phyloP scores from a whole-genome alignment of 2,888 invertebrate genomes.

The Megalurothrips usitatus region DNA sequence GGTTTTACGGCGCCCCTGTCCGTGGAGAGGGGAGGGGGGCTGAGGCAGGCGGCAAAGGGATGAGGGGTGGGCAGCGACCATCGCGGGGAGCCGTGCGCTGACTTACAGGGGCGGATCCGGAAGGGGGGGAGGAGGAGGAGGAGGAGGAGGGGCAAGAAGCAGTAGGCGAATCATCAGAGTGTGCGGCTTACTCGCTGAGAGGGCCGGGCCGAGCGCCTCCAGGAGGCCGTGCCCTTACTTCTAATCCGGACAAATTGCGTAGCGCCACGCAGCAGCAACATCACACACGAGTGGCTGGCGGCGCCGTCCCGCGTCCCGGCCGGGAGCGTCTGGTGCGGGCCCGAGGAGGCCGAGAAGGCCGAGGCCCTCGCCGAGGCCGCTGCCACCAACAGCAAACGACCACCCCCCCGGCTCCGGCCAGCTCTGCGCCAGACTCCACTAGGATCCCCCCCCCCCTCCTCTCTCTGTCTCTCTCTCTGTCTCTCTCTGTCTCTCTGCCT shows the following conservation, averaged over 20 bases:
- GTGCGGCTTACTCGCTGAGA: background rate
- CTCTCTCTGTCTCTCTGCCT: too few relatives aligned
- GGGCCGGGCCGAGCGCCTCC: background rate
- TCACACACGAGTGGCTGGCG: background rate
- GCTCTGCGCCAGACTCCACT: background rate
- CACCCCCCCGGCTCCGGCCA: background rate
- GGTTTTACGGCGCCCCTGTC: background rate
- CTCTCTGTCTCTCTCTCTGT: too few relatives aligned
- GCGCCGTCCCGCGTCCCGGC: too few relatives aligned
- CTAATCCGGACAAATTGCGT: constrained; percentile 24
- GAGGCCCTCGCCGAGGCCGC: too few relatives aligned
- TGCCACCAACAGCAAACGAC: too few relatives aligned
- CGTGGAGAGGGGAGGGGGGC: background rate
- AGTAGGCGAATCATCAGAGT: background rate
- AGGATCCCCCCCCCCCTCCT: too few relatives aligned
- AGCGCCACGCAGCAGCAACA: background rate
- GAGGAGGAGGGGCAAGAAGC: background rate
- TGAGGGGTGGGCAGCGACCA: background rate
- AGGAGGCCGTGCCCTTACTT: background rate
- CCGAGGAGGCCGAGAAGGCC: too few relatives aligned
- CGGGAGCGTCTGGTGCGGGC: too few relatives aligned
- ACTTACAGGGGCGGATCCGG: background rate
- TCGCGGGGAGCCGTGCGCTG: too few relatives aligned
- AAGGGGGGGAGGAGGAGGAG: background rate
- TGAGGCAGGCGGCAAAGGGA: too few relatives aligned